Base-by-base conservation (phyloP, 2,113 vertebrate species). In the Ammodytes marinus region DNA sequence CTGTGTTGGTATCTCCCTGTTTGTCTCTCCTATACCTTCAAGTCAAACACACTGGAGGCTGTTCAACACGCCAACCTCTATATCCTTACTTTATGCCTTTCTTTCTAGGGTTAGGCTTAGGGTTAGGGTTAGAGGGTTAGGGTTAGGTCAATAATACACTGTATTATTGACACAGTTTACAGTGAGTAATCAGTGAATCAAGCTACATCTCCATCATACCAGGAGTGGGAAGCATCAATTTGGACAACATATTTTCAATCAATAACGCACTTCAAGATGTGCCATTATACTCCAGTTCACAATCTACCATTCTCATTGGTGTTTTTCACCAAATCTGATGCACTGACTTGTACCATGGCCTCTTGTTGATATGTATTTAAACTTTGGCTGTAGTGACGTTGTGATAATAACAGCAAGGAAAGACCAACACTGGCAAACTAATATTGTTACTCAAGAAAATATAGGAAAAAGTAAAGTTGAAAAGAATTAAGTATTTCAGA, bases 1-100 rank as follows among this genome's bases (percentile, higher is more conserved):
- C 10, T 15, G 47, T 64, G 71, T 74, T 82, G 49, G 49, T 52
- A 57, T 82, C 82, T 61, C 42, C 66, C 49, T 68, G 45, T 75
- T 60, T 83, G 57, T 76, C 57, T 68, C 27, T n/a, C n/a, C n/a
- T n/a, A n/a, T n/a, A n/a, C n/a, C n/a, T n/a, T n/a, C n/a, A n/a
- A n/a, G n/a, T n/a, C n/a, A n/a, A n/a, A n/a, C n/a, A n/a, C n/a
- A 69, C 47, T 57, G 12, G n/a, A 27, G 27, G 27, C 27, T 27
- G 27, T 27, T 27, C 27, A 27, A 27, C 27, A 4, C 13, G 13
- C 17, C 39, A 63, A 11, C 60, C 9, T 63, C 60, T 42, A 4
- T 10, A 5, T 7, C 3, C 39, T 19, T 5, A 42, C 50, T 40
- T 69, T 55, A 39, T 5, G 4, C 17, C 7, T 55, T 3, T 27